Percentiles rank a stretch among this genome's conserved stretches.
These are phyloP conservation scores for Pararge aegeria DNA, from an alignment of 1,140 invertebrate genomes.

Conservation along the genomic window DNA sequence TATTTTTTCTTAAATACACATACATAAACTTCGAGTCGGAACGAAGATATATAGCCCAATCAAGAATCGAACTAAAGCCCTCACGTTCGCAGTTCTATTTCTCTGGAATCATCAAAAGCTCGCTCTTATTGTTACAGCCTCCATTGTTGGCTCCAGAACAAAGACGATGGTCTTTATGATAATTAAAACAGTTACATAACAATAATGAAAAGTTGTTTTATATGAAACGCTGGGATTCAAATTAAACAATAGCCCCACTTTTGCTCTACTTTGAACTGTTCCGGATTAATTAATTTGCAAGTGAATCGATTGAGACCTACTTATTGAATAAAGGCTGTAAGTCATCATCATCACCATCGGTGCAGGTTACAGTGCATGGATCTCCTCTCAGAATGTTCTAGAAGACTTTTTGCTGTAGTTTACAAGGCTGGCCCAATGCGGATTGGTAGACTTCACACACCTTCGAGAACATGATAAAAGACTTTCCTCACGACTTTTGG, in stretches of 20 bases:
- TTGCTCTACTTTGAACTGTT: not conserved
- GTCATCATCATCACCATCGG: too few species aligned
- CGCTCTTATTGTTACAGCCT: not conserved
- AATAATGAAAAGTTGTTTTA: not conserved
- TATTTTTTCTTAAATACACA: too few species aligned
- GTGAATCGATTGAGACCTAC: not conserved
- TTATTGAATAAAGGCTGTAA: too few species aligned
- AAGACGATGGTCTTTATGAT: not conserved
- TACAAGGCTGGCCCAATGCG: too few species aligned
- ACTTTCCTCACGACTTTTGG: too few species aligned
- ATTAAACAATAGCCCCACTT: not conserved
- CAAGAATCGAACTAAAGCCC: not conserved
- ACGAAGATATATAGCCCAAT: too few species aligned
- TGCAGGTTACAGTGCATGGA: too few species aligned
- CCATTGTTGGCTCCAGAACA: not conserved
- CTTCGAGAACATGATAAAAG: too few species aligned
- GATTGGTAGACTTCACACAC: too few species aligned
- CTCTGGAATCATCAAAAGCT: not conserved
- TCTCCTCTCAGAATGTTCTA: too few species aligned
- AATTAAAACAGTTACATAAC: slow-evolving; percentile 1
- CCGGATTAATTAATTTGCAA: not conserved
- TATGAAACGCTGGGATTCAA: not conserved
- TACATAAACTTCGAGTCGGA: too few species aligned
- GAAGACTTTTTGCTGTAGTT: too few species aligned
- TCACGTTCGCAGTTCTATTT: not conserved